Evolutionary conservation across 2,888 invertebrate species (phyloP), one percentile per base, ranked within the genome.

Genomic region (Limnephilus marmoratus): DNA sequence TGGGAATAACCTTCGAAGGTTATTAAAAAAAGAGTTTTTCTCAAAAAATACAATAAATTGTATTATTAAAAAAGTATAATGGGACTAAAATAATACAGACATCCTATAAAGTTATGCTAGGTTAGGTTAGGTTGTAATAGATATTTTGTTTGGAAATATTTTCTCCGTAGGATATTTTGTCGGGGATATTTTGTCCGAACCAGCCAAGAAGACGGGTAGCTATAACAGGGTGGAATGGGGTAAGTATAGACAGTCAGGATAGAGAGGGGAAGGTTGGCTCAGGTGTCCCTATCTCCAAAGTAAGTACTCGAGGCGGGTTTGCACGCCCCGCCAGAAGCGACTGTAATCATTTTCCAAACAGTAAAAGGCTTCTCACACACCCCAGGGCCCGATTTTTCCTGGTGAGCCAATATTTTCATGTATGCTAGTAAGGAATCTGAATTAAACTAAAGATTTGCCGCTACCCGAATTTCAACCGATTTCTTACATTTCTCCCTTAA

Each of bases 311-410:
- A n/a, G 45, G 68, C 29, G 49, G 12, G 45, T 34, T 29, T 2
- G 87, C 12, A 53, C 24, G 15, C 18, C 34, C 45, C 18, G 18
- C 87, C 87, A 87, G 87, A 87, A 45, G 87, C 31, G 87, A 87
- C 34, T 53, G 53, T 45, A 87, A 87, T 87, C 87, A 87, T 87
- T 87, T 86, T 87, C 31, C n/a, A 29, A 31, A 29, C 68, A 87
- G 29, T 87, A 87, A 87, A 87, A 87, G 37, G n/a, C 29, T 87
- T 15, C 18, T 34, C 85, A 18, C 37, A 9, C 68, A 68, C 68
- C n/a, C 68, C 68, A 24, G 24, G 68, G 68, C 68, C 4, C 31
- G 29, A 18, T 82, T 34, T 29, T 18, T 82, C 82, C 15, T 31
- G 31, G 12, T 15, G 29, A 34, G 82, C 29, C 31, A 29, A 34